Base-by-base conservation (phyloP, 2,113 vertebrate genomes). In the Upupa epops region DNA sequence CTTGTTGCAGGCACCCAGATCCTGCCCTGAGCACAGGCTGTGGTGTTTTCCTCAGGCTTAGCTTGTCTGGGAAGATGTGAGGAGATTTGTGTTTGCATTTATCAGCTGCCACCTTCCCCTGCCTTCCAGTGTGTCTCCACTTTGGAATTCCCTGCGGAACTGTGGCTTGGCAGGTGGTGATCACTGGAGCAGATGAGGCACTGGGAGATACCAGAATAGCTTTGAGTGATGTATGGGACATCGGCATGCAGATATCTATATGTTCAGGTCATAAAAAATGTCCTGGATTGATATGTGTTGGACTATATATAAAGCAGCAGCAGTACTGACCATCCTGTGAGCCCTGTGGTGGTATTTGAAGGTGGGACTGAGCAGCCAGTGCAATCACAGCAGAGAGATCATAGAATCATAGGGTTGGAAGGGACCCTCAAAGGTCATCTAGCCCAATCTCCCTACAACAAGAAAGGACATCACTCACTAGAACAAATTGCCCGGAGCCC, bases 91-190 rank as follows among this genome's bases (percentile, higher is more conserved):
- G 54, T 64, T 86, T 61, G 60, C 32, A 4, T 85, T 88, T 80
- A 21, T 77, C 80, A 80, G 37, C 75, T 90, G 83, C 72, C 61
- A 60, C 54, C 29, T 25, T 42, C 48, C 26, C 72, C 76, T 1
- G 2, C 58, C 3, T 92, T 92, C 91, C 89, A 83, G 19, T 1
- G 0, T 8, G 21, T 10, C 83, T 78, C 0, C 1, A 75, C 77
- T 88, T 54, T 0, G 2, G 78, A 87, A 91, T 88, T 79, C 82
- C 70, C 29, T 10, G 54, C 0, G 17, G 90, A 69, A 92, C 86
- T 51, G 51, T 5, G 40, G 58, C 83, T 95, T 87, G 85, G 89
- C 94, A 96, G 89, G 91, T 93, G 96, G 79, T 1, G 2, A 40
- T 81, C 20, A 18, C 74, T 86, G 93, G 72, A 88, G 81, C 40